Base-by-base conservation (phyloP, 2,888 invertebrate species). In the Alviniconcha strummeri region DNA sequence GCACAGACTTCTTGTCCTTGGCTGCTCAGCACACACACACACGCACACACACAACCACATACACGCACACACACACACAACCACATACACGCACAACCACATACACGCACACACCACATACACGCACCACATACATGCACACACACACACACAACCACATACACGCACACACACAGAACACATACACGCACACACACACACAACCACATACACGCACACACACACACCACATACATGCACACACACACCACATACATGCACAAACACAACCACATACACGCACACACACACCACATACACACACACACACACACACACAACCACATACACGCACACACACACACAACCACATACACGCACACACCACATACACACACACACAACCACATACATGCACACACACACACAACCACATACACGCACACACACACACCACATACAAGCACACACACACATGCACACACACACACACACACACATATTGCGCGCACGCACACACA, bases 1-100 rank as follows among this genome's bases (percentile, higher is more conserved):
- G 96, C 36, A 96, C 96, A 85, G 90, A 87, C 87, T 94, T 94
- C 86, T 93, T 93, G 84, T 92, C 91, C 85, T 91, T 88, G 56
- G 84, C 91, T 91, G 85, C 9, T 76, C 83, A 83, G 56, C 54
- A 69, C 36, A 81, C 69, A 52, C 4, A 77, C 15, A 78, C 5
- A 75, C 7, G 13, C 19, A 80, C 57, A 74, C 75, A 55, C n/a
- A 13, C 36, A 74, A 0, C 52, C 36, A 74, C 11, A 54, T 3
- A 52, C 8, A 11, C 13, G 6, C 74, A 74, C 13, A 8, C 7
- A 52, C 69, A 7, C 7, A 17, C 17, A 17, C 69, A 69, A 69
- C 17, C 6, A 69, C 69, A 69, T 17, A 17, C 8, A 7, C 4
- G 15, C 64, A 64, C 15, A 60, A 60, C 13, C 7, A 13, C 64